Evolutionary conservation across 2,797 vertebrate species (phyloP).

Genomic region (Ceyx erithaca): DNA sequence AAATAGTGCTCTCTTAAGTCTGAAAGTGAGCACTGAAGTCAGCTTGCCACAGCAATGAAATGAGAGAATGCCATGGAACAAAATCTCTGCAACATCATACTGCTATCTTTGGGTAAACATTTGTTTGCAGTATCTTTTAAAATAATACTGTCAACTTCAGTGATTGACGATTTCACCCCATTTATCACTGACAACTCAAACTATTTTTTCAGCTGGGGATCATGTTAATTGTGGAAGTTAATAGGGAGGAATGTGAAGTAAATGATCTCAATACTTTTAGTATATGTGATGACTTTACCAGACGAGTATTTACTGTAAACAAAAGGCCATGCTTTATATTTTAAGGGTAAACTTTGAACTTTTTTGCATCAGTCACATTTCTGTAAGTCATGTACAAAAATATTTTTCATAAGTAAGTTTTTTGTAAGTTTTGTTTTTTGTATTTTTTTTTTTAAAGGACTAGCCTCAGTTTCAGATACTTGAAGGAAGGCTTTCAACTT

Average conservation of each 20-base stretch:
- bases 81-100: not conserved
- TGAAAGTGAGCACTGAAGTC: not conserved
- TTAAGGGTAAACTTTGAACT: slow-evolving; percentile 35
- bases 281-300: slow-evolving; percentile 80
- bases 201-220: slow-evolving; percentile 84
- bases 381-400: not conserved
- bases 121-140: slow-evolving; percentile 77
- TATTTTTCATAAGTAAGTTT: not conserved
- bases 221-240: slow-evolving; percentile 78
- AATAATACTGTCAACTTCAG: slow-evolving; percentile 58
- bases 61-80: not conserved
- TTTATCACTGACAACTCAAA: slow-evolving; percentile 74
- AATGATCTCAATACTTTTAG: slow-evolving; percentile 67
- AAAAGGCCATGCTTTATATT: slow-evolving; percentile 50
- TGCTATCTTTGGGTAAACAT: slow-evolving; percentile 69
- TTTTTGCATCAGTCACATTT: slow-evolving; percentile 19
- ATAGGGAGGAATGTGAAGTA: slow-evolving; percentile 78
- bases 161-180: slow-evolving; percentile 70
- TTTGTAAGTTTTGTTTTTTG: not conserved
- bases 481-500: not conserved
- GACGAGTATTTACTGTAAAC: slow-evolving; percentile 79
- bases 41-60: not conserved
- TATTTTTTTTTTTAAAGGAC: not conserved
- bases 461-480: not conserved
- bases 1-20: not conserved